Base-by-base conservation (phyloP, 2,113 vertebrate species). In the Emberiza fucata region DNA sequence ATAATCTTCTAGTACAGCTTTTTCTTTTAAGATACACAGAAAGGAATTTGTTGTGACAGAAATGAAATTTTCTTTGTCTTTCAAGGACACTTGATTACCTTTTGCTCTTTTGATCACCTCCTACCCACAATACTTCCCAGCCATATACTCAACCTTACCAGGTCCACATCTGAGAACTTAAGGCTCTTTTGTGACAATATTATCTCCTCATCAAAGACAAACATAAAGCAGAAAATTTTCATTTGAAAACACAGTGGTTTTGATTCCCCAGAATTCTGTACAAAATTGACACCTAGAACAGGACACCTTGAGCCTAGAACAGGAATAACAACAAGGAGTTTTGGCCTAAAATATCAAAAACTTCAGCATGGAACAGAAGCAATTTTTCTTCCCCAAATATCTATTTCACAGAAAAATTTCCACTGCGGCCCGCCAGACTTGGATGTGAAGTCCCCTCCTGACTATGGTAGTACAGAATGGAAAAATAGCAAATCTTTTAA, bases 381-480 rank as follows among this genome's bases (percentile, higher is more conserved):
- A 84, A 47, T 11, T 73, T 66, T 35, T 35, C 18, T 51, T 75
- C 35, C n/a, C 28, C 21, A 79, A 60, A 24, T 28, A 84, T 1
- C 6, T 33, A 4, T 80, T 87, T 84, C 35, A 54, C 28, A 57
- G 14, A 42, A 14, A 16, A 40, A 84, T n/a, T 81, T 70, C 37
- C 1, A 3, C 20, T 51, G 47, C 33, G 65, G 42, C 8, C 11
- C 44, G 9, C 11, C 42, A 44, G 39, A 61, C 40, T 44, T 4
- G 0, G 21, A 45, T 5, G 1, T 23, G 9, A n/a, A 76, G 22
- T 6, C 19, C 27, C 5, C 2, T 72, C 35, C 22, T 53, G 60
- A 31, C 14, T 27, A 18, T 23, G 17, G 25, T 5, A 48, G 25
- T n/a, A 72, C 4, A 37, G 22, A 88, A 80, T 0, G 7, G 17